phyloP scores from a whole-genome alignment of 2,888 invertebrate genomes.

The Eustalomyia histrio region DNA sequence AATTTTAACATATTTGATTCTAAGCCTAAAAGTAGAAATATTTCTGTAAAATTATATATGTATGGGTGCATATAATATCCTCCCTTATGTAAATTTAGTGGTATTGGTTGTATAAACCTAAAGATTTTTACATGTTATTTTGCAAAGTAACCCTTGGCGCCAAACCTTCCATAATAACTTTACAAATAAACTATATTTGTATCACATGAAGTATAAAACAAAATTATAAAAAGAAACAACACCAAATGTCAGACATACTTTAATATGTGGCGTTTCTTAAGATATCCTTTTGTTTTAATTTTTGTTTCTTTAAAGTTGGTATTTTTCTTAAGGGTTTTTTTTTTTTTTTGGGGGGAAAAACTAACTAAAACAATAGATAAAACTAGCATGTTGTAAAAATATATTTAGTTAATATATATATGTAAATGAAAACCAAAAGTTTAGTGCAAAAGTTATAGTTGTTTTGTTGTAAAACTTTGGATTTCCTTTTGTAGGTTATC shows the following conservation, averaged over 20 bases:
- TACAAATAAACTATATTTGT: conserved; percentile 49
- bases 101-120: neutral
- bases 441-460: neutral
- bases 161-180: conserved; percentile 66
- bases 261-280: conserved; percentile 26
- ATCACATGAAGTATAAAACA: conserved; percentile 44
- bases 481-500: conserved; percentile 35
- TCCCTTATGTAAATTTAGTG: neutral
- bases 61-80: no score
- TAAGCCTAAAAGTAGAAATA: no score
- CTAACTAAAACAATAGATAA: conserved; percentile 11
- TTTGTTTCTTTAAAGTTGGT: no score
- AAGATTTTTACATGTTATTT: conserved; percentile 39
- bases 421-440: conserved; percentile 13
- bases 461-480: neutral
- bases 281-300: neutral
- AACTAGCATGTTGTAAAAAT: conserved; percentile 15
- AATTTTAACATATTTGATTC: no score
- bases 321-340: neutral
- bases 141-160: conserved; percentile 55
- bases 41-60: no score
- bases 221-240: conserved; percentile 9
- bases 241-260: conserved; percentile 42
- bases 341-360: neutral
- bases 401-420: neutral